phyloP scores from a whole-genome alignment of 1,140 invertebrate species.

The Charaxes varanes region DNA sequence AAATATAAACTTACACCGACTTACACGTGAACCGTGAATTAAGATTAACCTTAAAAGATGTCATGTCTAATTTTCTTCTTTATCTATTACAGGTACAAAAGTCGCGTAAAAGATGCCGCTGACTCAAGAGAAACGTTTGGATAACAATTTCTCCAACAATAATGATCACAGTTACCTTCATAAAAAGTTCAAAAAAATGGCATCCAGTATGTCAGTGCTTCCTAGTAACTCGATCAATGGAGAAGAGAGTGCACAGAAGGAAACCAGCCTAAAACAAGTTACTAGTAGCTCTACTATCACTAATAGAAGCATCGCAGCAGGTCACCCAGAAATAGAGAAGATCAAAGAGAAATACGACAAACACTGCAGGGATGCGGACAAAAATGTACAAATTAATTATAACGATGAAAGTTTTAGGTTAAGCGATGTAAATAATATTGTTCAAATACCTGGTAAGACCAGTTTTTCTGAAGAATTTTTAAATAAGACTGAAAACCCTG shows the following conservation, averaged over 20 bases:
- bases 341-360: constrained; percentile 51
- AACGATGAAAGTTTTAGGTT: constrained; percentile 64
- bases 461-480: constrained; percentile 68
- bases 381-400: constrained; percentile 75
- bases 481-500: constrained; percentile 70
- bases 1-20: too few species aligned
- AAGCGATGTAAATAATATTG: constrained; percentile 69
- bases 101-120: constrained; percentile 64
- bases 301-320: constrained; percentile 64
- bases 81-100: constrained; percentile 59
- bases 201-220: constrained; percentile 75
- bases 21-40: too few species aligned
- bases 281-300: constrained; percentile 49
- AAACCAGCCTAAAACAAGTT: constrained; percentile 36
- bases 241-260: constrained; percentile 54
- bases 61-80: constrained; percentile 3
- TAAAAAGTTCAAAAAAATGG: constrained; percentile 93
- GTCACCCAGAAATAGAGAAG: constrained; percentile 65
- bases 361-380: constrained; percentile 43
- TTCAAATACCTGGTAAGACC: constrained; percentile 68
- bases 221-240: constrained; percentile 49
- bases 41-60: too few species aligned
- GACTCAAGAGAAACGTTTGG: constrained; percentile 66
- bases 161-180: constrained; percentile 88
- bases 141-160: constrained; percentile 73